These are phyloP conservation scores for Hippolais icterina DNA, from an alignment of 2,113 vertebrate genomes.

Conservation along the genomic window DNA sequence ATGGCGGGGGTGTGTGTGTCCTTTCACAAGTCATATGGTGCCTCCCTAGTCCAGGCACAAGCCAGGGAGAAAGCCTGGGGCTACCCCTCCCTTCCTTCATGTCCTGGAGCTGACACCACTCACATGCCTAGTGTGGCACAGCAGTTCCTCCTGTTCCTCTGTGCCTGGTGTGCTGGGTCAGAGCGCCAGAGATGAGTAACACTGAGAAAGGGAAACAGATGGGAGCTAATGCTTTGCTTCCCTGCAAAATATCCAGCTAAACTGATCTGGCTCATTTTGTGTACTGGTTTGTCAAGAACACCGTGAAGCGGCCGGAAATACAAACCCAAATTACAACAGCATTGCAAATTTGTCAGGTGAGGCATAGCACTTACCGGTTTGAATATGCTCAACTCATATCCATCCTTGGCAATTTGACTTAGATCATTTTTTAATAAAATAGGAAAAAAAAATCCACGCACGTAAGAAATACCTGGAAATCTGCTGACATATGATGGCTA, in stretches of 20 bases:
- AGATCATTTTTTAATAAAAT: background rate
- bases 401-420: background rate
- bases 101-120: background rate
- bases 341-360: background rate
- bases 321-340: background rate
- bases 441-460: background rate
- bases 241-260: background rate
- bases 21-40: background rate
- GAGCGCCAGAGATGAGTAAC: background rate
- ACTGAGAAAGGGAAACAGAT: background rate
- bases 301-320: background rate
- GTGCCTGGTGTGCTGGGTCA: background rate
- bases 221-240: background rate
- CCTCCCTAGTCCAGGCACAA: background rate
- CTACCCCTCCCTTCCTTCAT: background rate
- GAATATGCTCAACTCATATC: background rate
- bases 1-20: background rate
- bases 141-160: background rate
- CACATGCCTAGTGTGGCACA: background rate
- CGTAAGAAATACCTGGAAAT: background rate
- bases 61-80: background rate
- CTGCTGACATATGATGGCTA: background rate
- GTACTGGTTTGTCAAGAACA: background rate
- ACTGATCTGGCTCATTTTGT: background rate
- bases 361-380: background rate